Base-by-base conservation (phyloP, 1,140 invertebrate species). In the Schmidtea mediterranea region DNA sequence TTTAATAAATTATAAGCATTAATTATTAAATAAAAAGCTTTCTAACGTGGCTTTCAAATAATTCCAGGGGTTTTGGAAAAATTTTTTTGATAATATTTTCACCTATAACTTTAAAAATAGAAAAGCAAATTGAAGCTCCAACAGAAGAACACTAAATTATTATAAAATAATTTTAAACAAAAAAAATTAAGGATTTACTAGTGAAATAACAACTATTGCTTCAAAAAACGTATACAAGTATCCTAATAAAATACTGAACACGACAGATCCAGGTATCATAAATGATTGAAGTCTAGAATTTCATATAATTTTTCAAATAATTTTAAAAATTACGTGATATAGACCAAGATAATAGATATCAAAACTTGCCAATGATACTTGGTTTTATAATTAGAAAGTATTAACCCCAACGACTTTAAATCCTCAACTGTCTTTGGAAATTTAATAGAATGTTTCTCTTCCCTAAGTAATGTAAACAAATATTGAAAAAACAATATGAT, bases 261-360 rank as follows among this genome's bases (percentile, higher is more conserved):
- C 95, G 60, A 98, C 79, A 24, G 89, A 95, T 54, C 90, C 90
- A 55, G 90, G 90, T 69, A 98, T 97, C 55, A 89, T 90, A 70
- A 97, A 97, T 52, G 90, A 89, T 74, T 98, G 90, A 55, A 98
- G 74, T 69, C 84, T 92, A 55, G 46, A 48, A 16, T 23, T 18
- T 43, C 1, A 16, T 23, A 0, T 36, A 1, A 9, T n/a, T 15
- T 16, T 10, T 9, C 38, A 41, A 23, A 0, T 1, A 18, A 26
- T 19, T 24, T 49, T 40, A 46, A 24, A n/a, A 24, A 43, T 50
- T 48, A 49, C 45, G 37, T n/a, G 23, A 48, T 50, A 15, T 18
- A 46, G 36, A 21, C 23, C 76, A 49, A 82, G 67, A 58, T 86
- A 80, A 51, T 90, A 76, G 56, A 79, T 83, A 43, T 73, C 69